Percentiles rank a stretch among this genome's conserved stretches.
These are phyloP conservation scores for Rhabditoides inermis DNA, from an alignment of 2,888 invertebrate species.

Conservation along the genomic window DNA sequence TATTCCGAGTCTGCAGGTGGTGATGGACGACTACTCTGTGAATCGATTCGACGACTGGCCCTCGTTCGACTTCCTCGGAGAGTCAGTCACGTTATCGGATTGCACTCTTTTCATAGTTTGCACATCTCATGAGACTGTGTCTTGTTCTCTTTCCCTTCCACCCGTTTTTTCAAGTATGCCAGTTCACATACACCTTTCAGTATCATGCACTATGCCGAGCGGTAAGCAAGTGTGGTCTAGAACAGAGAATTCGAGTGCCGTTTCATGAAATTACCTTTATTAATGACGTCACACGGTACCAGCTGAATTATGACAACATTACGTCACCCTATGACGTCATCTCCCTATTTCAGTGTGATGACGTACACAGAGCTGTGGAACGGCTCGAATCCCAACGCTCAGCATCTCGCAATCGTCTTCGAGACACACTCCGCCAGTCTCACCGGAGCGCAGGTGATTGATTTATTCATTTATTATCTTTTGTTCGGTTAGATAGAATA, in stretches of 20 bases:
- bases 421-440: conserved; percentile 39
- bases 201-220: too few relatives aligned
- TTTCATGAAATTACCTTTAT: too few relatives aligned
- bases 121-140: too few relatives aligned
- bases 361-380: conserved; percentile 48
- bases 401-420: conserved; percentile 44
- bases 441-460: conserved; percentile 40
- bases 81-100: conserved; percentile 25
- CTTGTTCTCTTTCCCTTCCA: too few relatives aligned
- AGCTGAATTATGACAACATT: too few relatives aligned
- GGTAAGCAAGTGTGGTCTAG: too few relatives aligned
- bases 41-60: conserved; percentile 50
- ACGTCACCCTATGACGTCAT: too few relatives aligned
- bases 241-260: too few relatives aligned
- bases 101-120: background rate
- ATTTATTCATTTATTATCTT: background rate
- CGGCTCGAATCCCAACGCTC: conserved; percentile 24
- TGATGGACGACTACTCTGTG: conserved; percentile 42
- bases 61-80: conserved; percentile 42
- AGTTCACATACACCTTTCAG: too few relatives aligned
- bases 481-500: background rate
- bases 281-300: too few relatives aligned
- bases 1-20: conserved; percentile 14
- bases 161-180: too few relatives aligned
- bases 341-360: conserved; percentile 35